Evolutionary conservation across 2,113 vertebrate genomes (phyloP).

Genomic region (Takifugu bimaculatus): DNA sequence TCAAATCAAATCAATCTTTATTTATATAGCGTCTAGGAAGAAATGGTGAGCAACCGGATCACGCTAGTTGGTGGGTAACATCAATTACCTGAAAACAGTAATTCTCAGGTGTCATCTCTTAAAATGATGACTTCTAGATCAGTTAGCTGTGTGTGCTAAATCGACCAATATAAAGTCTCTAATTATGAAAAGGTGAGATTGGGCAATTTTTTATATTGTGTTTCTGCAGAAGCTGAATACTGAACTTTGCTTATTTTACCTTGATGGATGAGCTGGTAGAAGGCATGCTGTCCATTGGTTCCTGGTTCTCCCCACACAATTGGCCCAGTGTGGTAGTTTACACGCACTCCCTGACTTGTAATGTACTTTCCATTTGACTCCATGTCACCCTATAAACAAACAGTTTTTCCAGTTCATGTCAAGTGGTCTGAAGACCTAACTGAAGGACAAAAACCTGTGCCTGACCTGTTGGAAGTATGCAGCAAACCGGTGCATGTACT

Average conservation of each 20-base stretch:
- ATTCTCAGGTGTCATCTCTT: no score
- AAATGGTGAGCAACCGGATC: neutral
- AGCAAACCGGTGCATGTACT: slow-evolving; percentile 96
- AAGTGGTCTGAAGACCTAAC: neutral
- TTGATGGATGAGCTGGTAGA: slow-evolving; percentile 99
- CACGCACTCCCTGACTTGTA: slow-evolving; percentile 84
- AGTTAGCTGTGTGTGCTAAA: no score
- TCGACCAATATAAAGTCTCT: no score
- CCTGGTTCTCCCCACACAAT: slow-evolving; percentile 98
- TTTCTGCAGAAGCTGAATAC: neutral
- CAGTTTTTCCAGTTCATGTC: neutral
- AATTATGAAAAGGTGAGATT: no score
- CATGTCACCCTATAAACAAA: slow-evolving; percentile 88
- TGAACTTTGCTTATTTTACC: slow-evolving; percentile 65
- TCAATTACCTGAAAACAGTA: no score
- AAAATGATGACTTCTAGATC: no score
- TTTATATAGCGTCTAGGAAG: no score
- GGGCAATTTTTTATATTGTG: neutral
- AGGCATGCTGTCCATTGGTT: slow-evolving; percentile 97
- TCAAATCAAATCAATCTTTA: no score
- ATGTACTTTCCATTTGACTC: slow-evolving; percentile 98
- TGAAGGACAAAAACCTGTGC: neutral
- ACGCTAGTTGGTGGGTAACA: no score
- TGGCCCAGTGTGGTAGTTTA: slow-evolving; percentile 91
- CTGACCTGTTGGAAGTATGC: slow-evolving; percentile 99